Evolutionary conservation across 92 coral and sea anemone species (phyloP), one percentile per base, ranked within the genome.

Genomic region (Pocillopora grandis): DNA sequence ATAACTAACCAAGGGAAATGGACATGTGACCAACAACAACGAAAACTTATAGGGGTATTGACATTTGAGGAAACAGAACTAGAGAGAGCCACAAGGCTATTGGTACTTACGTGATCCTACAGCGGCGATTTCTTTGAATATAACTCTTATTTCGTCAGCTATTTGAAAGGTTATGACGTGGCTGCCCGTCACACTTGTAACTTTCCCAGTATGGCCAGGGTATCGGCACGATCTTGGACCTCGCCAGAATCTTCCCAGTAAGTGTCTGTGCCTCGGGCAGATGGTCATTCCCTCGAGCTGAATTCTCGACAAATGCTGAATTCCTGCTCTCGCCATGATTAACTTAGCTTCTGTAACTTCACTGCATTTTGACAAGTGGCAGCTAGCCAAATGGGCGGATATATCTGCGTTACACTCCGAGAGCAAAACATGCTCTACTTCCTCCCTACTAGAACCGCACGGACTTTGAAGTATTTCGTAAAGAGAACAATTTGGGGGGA

Each of bases 221-320:
- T 87, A 66, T 65, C 69, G 90, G 76, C 90, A 87, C 60, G 90
- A 48, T 71, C 55, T 80, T 58, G 87, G 87, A 0, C 86, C 75
- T 27, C 90, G 84, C 91, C 91, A 89, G 82, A 78, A 89, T 85
- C 84, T 85, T 76, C 89, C 89, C n/a, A 85, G 75, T 21, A 58
- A n/a, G 52, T 85, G 82, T 70, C 87, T 85, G 77, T 86, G 85
- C 68, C 73, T 89, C 52, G 87, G 89, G 71, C 90, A 89, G 76
- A 89, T 89, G 84, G 84, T 81, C 78, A 88, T 78, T 68, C 60
- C 2, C 16, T 77, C 58, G 19, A 85, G 82, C 48, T 80, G 90
- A 7, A 35, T 62, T 35, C 60, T 60, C 76, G 80, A 80, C 60
- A 73, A 18, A 20, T 64, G 27, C 27, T 27, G 27, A 27, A 27